Conservation (phyloP, 2,888 invertebrate genomes). For the Campoletis raptor region DNA sequence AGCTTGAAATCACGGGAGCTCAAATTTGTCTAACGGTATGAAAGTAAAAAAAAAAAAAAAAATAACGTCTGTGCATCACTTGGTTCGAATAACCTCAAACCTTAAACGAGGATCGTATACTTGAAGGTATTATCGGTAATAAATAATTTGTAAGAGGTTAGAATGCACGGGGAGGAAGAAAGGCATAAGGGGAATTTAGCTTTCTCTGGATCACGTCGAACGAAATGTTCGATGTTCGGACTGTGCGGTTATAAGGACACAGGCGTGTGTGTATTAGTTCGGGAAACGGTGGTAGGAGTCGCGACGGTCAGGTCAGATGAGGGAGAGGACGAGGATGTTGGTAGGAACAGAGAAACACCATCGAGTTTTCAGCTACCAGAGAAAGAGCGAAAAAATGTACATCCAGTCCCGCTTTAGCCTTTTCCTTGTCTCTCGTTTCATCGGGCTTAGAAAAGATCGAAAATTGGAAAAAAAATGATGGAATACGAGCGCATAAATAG, state of each 20-base stretch:
- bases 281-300: constrained; percentile 29
- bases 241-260: constrained; percentile 33
- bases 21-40: neutral
- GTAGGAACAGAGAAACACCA: constrained; percentile 45
- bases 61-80: neutral
- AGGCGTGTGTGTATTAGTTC: constrained; percentile 39
- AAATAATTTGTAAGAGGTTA: constrained; percentile 54
- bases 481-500: constrained; percentile 46
- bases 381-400: constrained; percentile 2
- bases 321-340: constrained; percentile 1
- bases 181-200: constrained; percentile 44
- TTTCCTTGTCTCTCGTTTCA: constrained; percentile 14
- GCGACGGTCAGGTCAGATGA: constrained; percentile 49
- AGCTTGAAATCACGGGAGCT: neutral
- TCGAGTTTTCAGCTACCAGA: constrained; percentile 44
- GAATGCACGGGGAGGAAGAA: neutral
- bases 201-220: constrained; percentile 61
- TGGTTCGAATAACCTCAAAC: neutral
- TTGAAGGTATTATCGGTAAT: constrained; percentile 33
- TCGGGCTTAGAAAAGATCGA: constrained; percentile 42
- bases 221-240: constrained; percentile 55
- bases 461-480: constrained; percentile 31
- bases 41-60: neutral
- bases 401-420: constrained; percentile 8
- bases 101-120: constrained; percentile 20